Conservation (phyloP, 2,113 vertebrate species). For the Butorides virescens region DNA sequence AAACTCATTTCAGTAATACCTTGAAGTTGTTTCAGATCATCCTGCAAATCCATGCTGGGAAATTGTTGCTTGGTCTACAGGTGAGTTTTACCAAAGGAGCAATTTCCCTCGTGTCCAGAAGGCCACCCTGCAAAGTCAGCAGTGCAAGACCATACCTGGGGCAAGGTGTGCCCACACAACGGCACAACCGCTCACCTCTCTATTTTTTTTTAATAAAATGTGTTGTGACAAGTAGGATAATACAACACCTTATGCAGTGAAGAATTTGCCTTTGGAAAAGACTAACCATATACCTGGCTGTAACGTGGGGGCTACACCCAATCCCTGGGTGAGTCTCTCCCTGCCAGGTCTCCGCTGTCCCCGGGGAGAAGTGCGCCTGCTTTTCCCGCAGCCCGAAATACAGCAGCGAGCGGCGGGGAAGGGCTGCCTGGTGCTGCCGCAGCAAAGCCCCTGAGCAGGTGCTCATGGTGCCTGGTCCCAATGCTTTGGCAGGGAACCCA, state of each 20-base stretch:
- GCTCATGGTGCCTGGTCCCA: background rate
- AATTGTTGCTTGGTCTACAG: background rate
- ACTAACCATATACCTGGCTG: rapidly evolving
- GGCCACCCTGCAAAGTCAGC: background rate
- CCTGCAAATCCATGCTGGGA: background rate
- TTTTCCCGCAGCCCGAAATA: no score
- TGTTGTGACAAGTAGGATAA: background rate
- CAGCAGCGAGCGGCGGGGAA: background rate
- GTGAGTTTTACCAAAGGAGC: no score
- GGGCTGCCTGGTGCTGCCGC: background rate
- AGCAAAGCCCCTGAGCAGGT: background rate
- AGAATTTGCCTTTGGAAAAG: background rate
- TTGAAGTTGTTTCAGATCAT: background rate
- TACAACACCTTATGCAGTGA: background rate
- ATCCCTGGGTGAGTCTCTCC: background rate
- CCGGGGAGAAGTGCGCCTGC: background rate
- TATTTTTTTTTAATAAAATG: background rate
- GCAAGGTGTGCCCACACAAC: background rate
- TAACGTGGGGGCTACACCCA: background rate
- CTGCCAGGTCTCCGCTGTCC: background rate
- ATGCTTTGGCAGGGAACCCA: background rate
- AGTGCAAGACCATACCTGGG: rapidly evolving
- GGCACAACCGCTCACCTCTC: background rate
- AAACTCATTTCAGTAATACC: background rate
- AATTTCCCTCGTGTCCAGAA: background rate